Conservation (phyloP, 1,140 invertebrate species). For the Mercenaria mercenaria region DNA sequence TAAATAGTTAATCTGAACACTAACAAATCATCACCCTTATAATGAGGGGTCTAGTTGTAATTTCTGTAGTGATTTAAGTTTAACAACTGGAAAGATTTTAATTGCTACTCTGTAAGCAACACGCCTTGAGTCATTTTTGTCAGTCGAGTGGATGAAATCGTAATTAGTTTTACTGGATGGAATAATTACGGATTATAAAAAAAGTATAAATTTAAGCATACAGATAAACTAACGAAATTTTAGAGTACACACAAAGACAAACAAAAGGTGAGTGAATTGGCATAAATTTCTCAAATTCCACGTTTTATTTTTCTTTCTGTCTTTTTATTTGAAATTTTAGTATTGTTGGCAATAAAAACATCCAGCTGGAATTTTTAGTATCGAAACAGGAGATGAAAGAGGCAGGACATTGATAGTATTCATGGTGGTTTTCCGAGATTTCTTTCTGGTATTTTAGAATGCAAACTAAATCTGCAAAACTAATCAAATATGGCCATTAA, state of each 20-base stretch:
- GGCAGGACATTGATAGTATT: background rate
- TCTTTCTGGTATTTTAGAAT: background rate
- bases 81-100: constrained; percentile 58
- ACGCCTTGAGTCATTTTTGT: constrained; percentile 4
- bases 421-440: background rate
- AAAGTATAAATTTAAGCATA: too few species aligned
- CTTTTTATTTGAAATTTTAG: constrained; percentile 1
- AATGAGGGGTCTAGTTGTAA: constrained; percentile 7
- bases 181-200: background rate
- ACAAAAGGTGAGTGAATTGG: background rate
- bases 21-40: constrained; percentile 36
- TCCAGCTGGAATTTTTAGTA: constrained; percentile 3
- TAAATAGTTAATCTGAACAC: background rate
- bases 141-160: background rate
- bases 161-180: background rate
- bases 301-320: background rate
- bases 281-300: background rate
- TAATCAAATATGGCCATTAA: constrained; percentile 15
- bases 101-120: constrained; percentile 27
- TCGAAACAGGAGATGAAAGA: background rate
- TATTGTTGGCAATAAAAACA: background rate
- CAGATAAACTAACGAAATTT: background rate
- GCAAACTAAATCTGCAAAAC: constrained; percentile 26
- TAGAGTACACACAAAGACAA: background rate
- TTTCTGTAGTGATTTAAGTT: constrained; percentile 5